Base-by-base conservation (phyloP, 1,140 invertebrate genomes). In the Drosophila ficusphila region DNA sequence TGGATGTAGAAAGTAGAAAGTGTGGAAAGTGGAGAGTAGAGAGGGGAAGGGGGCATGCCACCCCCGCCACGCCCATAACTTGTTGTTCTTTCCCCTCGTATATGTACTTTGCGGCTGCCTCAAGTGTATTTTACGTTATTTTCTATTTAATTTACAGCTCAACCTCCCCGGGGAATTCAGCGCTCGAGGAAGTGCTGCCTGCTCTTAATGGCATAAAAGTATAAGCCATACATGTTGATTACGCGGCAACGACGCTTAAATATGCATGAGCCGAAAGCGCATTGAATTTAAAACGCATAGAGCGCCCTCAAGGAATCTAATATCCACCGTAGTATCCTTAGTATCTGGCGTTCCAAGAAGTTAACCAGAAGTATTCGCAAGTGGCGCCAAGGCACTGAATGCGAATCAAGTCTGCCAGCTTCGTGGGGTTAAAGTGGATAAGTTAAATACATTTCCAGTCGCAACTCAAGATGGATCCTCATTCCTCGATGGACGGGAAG, bases 51-150 rank as follows among this genome's bases (percentile, higher is more conserved):
- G 4, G 31, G 31, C 4, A n/a, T n/a, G 4, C n/a, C n/a, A 33
- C 1, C 33, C 29, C 57, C 19, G 11, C n/a, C 31, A 61, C 14
- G 33, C 29, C 57, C 76, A 53, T 61, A 68, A 78, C 76, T 78
- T 78, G 44, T 70, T 41, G 41, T 49, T 48, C 34, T 36, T 21
- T 1, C 42, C n/a, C n/a, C n/a, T n/a, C 34, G 31, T 52, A 49
- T 29, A 67, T 52, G 39, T 29, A 67, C 62, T 67, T 67, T 67
- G 62, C 27, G 62, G 56, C 42, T 48, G 64, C 70, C 76, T 79
- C 64, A 49, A 79, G 62, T 75, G 76, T 79, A 64, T 79, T 79
- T 79, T 75, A 60, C 64, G 52, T 81, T 65, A 70, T 70, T 70
- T 76, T 75, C 57, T 79, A 70, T 79, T 79, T 75, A 79, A 79